These are phyloP conservation scores for Apodemus speciosus DNA, from an alignment of 2,113 vertebrate genomes.

Conservation along the genomic window DNA sequence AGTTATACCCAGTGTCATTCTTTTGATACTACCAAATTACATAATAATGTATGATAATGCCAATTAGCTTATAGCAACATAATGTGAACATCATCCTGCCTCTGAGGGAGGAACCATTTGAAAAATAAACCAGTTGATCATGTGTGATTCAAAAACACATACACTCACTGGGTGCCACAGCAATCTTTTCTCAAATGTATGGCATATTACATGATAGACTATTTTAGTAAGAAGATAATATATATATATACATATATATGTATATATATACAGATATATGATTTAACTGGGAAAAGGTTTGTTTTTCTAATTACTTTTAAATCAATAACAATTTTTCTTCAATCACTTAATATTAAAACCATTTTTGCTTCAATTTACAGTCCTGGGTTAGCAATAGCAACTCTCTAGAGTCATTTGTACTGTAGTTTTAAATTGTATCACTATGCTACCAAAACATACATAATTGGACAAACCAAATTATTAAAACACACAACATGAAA, in stretches of 20 bases:
- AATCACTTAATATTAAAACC: conserved; percentile 65
- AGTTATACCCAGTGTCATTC: conserved; percentile 30
- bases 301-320: conserved; percentile 74
- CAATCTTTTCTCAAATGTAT: conserved; percentile 48
- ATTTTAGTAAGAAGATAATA: conserved; percentile 75
- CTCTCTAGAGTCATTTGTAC: neutral
- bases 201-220: conserved; percentile 54
- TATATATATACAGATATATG: conserved; percentile 72
- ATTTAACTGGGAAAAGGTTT: conserved; percentile 67
- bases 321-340: conserved; percentile 69
- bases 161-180: conserved; percentile 21
- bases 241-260: neutral
- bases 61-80: conserved; percentile 1
- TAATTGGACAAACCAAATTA: neutral
- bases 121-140: conserved; percentile 14
- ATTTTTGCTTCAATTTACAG: conserved; percentile 62
- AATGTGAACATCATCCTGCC: neutral
- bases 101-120: conserved; percentile 36
- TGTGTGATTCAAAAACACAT: conserved; percentile 45
- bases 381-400: conserved; percentile 40
- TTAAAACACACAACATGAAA: conserved; percentile 19
- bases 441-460: neutral
- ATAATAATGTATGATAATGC: neutral
- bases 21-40: neutral
- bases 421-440: conserved; percentile 37